Percentiles rank a stretch among this genome's conserved stretches.
Conservation (phyloP, 30 jellyfish, hydroid and myxozoan genomes). For the Pseudorhiza aurosa region DNA sequence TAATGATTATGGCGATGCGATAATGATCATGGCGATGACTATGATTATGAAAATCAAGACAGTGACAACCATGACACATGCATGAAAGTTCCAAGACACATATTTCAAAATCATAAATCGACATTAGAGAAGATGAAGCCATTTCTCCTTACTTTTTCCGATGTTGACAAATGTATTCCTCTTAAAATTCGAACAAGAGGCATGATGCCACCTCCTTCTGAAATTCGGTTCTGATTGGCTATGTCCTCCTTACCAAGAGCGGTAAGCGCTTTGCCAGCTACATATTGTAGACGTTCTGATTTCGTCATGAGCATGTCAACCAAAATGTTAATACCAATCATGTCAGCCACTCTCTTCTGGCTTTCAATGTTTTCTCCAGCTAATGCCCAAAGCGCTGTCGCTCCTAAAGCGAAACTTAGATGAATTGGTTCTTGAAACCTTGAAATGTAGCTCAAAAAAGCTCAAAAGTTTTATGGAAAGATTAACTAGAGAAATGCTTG, state of each 20-base stretch:
- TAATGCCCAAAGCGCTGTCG: constrained; percentile 84
- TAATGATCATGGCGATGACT: too few species aligned
- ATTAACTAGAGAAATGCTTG: too few species aligned
- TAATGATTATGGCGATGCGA: too few species aligned
- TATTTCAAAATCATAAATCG: too few species aligned
- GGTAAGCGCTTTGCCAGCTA: constrained; percentile 76
- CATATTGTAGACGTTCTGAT: constrained; percentile 61
- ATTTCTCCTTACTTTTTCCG: constrained; percentile 57
- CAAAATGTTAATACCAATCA: constrained; percentile 70
- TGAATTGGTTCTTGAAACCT: too few species aligned
- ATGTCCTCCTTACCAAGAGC: constrained; percentile 79
- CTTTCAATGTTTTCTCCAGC: constrained; percentile 74
- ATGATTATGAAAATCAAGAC: too few species aligned
- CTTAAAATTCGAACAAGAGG: constrained; percentile 65
- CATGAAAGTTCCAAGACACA: too few species aligned
- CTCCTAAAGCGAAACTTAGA: too few species aligned
- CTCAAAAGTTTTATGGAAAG: too few species aligned
- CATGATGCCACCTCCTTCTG: constrained; percentile 72
- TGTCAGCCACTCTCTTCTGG: constrained; percentile 65
- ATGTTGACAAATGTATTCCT: constrained; percentile 43
- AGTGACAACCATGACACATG: too few species aligned
- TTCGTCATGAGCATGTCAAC: constrained; percentile 84
- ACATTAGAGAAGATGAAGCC: too few species aligned
- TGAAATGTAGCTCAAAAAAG: too few species aligned
- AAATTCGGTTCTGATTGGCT: constrained; percentile 60